Conservation (phyloP, 1,140 invertebrate genomes). For the Galleria mellonella region DNA sequence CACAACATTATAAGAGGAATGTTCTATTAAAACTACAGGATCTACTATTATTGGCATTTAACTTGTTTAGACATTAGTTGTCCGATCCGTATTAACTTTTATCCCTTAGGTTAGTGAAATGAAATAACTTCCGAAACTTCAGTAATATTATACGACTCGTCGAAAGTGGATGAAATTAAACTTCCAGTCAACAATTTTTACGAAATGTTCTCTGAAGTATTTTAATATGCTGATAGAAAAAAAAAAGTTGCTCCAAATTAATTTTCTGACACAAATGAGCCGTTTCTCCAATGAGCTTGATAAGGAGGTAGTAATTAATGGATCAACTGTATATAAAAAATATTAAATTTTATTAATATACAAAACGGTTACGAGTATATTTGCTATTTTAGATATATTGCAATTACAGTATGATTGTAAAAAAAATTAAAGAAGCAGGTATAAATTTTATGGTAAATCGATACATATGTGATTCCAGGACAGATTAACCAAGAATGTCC, state of each 20-base stretch:
- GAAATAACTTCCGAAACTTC: conserved; percentile 34
- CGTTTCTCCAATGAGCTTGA: not conserved
- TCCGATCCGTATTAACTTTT: conserved; percentile 15
- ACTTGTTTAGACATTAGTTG: conserved; percentile 17
- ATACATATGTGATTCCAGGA: too few relatives aligned
- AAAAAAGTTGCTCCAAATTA: conserved; percentile 1
- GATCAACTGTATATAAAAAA: too few relatives aligned
- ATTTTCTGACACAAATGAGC: conserved; percentile 2
- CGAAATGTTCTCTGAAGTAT: conserved; percentile 30
- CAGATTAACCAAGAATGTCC: too few relatives aligned
- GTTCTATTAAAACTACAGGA: too few relatives aligned
- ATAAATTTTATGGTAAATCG: too few relatives aligned
- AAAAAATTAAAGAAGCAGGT: too few relatives aligned
- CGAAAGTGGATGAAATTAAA: conserved; percentile 30
- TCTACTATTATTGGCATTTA: conserved; percentile 7
- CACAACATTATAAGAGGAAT: too few relatives aligned
- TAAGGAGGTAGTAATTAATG: not conserved
- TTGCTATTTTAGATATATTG: too few relatives aligned
- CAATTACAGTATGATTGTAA: too few relatives aligned
- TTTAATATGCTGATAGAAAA: conserved; percentile 28
- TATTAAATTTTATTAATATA: too few relatives aligned
- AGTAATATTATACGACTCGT: conserved; percentile 24
- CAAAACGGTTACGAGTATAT: too few relatives aligned
- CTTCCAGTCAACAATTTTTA: conserved; percentile 32
- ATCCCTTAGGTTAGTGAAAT: conserved; percentile 28